A percentile compares a stretch with the other conserved stretches of the same genome.
phyloP scores from a whole-genome alignment of 2,797 vertebrate species.

The Cyclura pinguis region DNA sequence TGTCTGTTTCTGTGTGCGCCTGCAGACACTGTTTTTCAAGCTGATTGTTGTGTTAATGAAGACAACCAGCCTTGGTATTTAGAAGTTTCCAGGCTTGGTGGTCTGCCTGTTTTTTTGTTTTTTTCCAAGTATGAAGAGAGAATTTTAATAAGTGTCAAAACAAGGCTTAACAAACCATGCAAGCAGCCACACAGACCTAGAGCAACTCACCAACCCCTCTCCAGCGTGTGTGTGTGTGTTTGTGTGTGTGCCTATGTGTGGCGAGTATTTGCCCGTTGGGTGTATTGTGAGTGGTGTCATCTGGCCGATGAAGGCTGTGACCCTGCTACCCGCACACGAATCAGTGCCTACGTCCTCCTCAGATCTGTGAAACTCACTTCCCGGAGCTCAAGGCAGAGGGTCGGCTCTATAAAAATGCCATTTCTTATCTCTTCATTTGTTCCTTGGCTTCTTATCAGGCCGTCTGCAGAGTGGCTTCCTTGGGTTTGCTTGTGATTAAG shows the following conservation, averaged over 20 bases:
- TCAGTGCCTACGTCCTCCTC: too few relatives aligned
- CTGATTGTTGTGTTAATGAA: constrained; percentile 34
- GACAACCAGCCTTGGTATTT: constrained; percentile 33
- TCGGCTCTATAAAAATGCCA: too few relatives aligned
- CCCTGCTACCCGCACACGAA: too few relatives aligned
- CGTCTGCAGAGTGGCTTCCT: too few relatives aligned
- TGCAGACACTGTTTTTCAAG: constrained; percentile 36
- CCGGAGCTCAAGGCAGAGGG: too few relatives aligned
- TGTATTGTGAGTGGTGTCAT: too few relatives aligned
- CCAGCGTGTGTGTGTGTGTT: background rate
- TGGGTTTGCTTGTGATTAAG: too few relatives aligned
- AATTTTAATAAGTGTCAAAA: constrained; percentile 32
- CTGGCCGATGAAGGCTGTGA: too few relatives aligned
- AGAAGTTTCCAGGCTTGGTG: constrained; percentile 9
- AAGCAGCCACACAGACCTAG: background rate
- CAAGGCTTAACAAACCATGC: constrained; percentile 22
- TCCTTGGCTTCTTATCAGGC: too few relatives aligned
- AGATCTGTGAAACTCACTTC: too few relatives aligned
- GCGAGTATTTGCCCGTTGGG: too few relatives aligned
- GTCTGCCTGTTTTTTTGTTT: background rate
- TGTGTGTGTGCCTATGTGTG: background rate
- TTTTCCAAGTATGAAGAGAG: background rate
- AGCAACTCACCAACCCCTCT: constrained; percentile 7
- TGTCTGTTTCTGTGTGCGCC: background rate
- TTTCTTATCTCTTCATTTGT: too few relatives aligned